Evolutionary conservation across 2,797 vertebrate genomes (phyloP), one percentile per base, ranked within the genome.

Genomic region (Sorex maritimensis): DNA sequence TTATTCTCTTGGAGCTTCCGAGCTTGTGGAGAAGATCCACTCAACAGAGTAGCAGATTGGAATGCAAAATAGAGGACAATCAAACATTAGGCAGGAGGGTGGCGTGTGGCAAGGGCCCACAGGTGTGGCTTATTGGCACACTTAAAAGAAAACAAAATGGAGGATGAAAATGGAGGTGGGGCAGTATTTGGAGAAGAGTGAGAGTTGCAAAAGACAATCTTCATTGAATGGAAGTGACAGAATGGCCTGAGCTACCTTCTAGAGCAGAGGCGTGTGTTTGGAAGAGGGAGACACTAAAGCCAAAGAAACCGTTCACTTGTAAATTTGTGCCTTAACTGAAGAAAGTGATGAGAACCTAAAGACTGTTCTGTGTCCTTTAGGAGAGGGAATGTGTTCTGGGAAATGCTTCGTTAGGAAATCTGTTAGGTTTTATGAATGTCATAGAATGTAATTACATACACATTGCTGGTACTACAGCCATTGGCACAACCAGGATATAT

Each of bases 181-280:
- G 38, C 87, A 73, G 34, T 38, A 73, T 73, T 38, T 73, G 58
- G 55, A 61, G 21, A 73, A n/a, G 52, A 87, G 30, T 63, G 30
- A 49, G 38, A 88, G 87, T 83, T 34, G 11, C 26, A 79, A 72
- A 61, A 6, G 65, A 30, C 34, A 19, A 44, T 44, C 41, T 44
- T 75, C 46, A 26, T 49, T 87, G n/a, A 30, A 72, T 71, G 34
- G n/a, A 61, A 73, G 10, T 23, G 41, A 67, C n/a, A 83, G 13
- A 86, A 58, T 93, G 68, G n/a, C 58, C 58, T 74, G 52, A 86
- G 69, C 5, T 80, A 90, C 23, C 65, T 72, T 68, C 82, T 52
- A 30, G 74, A n/a, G 17, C 10, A 81, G 63, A 92, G 2, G 7
- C 46, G 52, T 49, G 34, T 34, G 21, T 81, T 81, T 85, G 38